Percentiles rank a stretch among this genome's conserved stretches.
Conservation (phyloP, 2,113 vertebrate genomes). For the Chaetura pelagica region DNA sequence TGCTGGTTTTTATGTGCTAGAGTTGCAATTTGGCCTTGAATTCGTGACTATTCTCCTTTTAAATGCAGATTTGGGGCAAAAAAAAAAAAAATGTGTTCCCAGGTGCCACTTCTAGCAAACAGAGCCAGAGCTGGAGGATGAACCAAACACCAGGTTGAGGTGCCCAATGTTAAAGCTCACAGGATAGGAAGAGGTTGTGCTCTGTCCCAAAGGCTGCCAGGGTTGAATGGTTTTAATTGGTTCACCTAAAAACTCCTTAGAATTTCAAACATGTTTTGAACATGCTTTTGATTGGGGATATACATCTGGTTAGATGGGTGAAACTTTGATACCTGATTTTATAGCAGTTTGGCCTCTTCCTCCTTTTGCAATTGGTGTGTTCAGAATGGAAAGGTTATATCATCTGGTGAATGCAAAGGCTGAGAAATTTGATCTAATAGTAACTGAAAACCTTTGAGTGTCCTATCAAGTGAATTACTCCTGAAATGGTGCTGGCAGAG, state of each 20-base stretch:
- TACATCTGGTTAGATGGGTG: neutral
- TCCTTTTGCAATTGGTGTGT: no score
- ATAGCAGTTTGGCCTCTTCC: neutral
- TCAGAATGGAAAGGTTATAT: no score
- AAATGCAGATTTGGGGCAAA: neutral
- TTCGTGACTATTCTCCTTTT: neutral
- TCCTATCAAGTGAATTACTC: no score
- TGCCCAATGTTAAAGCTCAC: rapidly evolving
- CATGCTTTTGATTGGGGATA: neutral
- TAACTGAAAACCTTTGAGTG: no score
- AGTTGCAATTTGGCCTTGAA: neutral
- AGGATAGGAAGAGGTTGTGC: neutral
- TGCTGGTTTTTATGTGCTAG: neutral
- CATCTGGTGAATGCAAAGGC: no score
- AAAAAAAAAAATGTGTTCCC: neutral
- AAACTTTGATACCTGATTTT: conserved; percentile 3
- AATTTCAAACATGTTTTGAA: conserved; percentile 50
- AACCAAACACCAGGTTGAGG: neutral
- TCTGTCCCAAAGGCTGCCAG: neutral
- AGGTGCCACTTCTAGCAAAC: neutral
- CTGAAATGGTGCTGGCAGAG: no score
- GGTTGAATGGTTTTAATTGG: conserved; percentile 37
- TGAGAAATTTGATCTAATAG: no score
- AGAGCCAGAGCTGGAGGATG: neutral
- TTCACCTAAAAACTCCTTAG: neutral